Base-by-base conservation (phyloP, 2,113 vertebrate genomes). In the Patagioenas fasciata region DNA sequence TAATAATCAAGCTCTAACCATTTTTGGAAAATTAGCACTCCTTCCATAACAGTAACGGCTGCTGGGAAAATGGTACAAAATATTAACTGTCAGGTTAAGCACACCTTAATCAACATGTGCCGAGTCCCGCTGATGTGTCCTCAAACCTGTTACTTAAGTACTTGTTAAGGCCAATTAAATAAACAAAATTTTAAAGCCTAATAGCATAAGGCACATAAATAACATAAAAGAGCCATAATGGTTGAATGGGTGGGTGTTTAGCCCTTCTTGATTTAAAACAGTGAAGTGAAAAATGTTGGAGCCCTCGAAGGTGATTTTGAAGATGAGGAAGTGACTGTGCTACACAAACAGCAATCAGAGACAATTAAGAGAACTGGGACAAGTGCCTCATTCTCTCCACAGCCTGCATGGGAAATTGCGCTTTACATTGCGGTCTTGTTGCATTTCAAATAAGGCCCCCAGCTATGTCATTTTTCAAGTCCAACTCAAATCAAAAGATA, bases 301-400 rank as follows among this genome's bases (percentile, higher is more conserved):
- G 91, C 96, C 93, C 96, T 97, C 47, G 78, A 97, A 98, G 95
- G 91, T 98, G 97, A 98, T 98, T 98, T 98, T 4, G 71, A 97
- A 97, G 96, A 96, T 1, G 53, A 91, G 86, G 92, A 97, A 97
- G 97, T 96, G 95, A 97, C 95, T 88, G 94, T 94, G 91, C 94
- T 97, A 88, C 96, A 96, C 97, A 97, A 98, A 95, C 97, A 97
- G 97, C 97, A 98, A 98, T 98, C 98, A 98, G 96, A 97, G 96
- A 98, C 96, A 98, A 98, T 98, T 98, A 98, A 97, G 98, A 95
- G 97, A 97, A 97, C 97, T 95, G 91, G 97, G 93, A 97, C 97
- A 98, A 98, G 97, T 97, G 97, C 95, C 91, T 98, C 96, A 93
- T 98, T 98, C 94, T 98, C 97, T 97, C 85, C 3, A 32, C 92